Percentiles rank a stretch among this genome's conserved stretches.
These are phyloP conservation scores for Phalloptychus januarius DNA, from an alignment of 2,797 vertebrate genomes.

Conservation along the genomic window DNA sequence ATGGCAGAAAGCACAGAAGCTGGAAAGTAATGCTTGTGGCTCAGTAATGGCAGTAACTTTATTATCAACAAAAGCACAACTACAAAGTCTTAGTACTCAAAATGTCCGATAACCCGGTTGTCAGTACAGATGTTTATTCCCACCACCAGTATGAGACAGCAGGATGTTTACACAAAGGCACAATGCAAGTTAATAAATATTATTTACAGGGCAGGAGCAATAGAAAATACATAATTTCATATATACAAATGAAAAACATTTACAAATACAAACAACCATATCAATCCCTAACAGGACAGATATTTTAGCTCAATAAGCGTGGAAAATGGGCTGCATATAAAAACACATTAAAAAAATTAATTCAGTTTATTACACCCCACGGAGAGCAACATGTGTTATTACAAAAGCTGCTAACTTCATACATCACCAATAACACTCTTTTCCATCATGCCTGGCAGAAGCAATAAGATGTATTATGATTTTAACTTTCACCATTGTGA, in stretches of 20 bases:
- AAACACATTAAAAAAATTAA: slow-evolving; percentile 62
- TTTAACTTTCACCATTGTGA: neutral
- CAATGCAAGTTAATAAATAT: slow-evolving; percentile 72
- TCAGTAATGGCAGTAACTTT: slow-evolving; percentile 67
- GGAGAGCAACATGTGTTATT: slow-evolving; percentile 32
- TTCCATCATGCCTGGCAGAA: slow-evolving; percentile 8
- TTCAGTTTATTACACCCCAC: slow-evolving; percentile 56
- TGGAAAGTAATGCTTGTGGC: slow-evolving; percentile 57
- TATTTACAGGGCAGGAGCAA: slow-evolving; percentile 48
- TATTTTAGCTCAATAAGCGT: slow-evolving; percentile 34
- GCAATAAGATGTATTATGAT: neutral
- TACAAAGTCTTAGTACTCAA: slow-evolving; percentile 11
- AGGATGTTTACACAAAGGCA: slow-evolving; percentile 58
- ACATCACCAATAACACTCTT: slow-evolving; percentile 33
- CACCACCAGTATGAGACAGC: slow-evolving; percentile 49
- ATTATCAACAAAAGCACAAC: slow-evolving; percentile 20
- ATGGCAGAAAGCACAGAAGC: slow-evolving; percentile 59
- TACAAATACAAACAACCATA: slow-evolving; percentile 46
- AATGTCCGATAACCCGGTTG: slow-evolving; percentile 23
- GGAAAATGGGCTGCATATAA: slow-evolving; percentile 56
- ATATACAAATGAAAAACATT: slow-evolving; percentile 66
- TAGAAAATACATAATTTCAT: slow-evolving; percentile 62
- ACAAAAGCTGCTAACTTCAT: slow-evolving; percentile 14
- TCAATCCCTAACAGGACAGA: slow-evolving; percentile 32
- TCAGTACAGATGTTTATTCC: slow-evolving; percentile 35